A percentile compares a stretch with the other conserved stretches of the same genome.
phyloP scores from a whole-genome alignment of 2,797 vertebrate genomes.

The Clarias pachynema region DNA sequence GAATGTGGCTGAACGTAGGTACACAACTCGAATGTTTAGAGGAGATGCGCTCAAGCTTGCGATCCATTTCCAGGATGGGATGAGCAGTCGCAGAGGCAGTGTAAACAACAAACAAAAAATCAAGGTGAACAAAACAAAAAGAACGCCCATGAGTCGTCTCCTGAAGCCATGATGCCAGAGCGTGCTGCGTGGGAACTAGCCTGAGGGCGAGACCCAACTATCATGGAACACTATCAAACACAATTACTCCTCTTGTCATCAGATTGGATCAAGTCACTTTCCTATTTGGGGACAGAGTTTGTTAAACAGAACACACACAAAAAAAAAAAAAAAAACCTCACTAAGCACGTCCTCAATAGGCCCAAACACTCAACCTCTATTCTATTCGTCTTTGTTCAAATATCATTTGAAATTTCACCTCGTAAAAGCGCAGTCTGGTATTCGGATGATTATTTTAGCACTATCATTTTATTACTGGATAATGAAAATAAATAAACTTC shows the following conservation, averaged over 20 bases:
- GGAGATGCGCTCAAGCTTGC: constrained; percentile 14
- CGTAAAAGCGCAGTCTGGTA: neutral
- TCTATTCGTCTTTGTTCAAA: neutral
- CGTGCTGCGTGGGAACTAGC: constrained; percentile 4
- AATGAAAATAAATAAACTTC: neutral
- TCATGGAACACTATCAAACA: constrained; percentile 23
- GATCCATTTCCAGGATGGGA: constrained; percentile 14
- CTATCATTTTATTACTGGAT: neutral
- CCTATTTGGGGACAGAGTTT: constrained; percentile 3
- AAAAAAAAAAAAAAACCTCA: neutral
- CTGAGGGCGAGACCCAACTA: neutral
- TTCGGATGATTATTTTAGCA: no score
- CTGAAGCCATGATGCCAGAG: neutral
- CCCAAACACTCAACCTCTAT: neutral
- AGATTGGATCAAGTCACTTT: constrained; percentile 4
- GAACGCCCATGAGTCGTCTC: constrained; percentile 14
- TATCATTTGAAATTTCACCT: no score
- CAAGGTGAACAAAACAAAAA: constrained; percentile 24
- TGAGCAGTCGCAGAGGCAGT: constrained; percentile 20
- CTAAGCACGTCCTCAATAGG: neutral
- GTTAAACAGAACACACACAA: neutral
- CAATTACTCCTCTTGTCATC: constrained; percentile 29
- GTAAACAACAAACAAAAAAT: constrained; percentile 33
- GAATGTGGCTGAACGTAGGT: constrained; percentile 26
- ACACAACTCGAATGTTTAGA: constrained; percentile 20